These are phyloP conservation scores for Cryptocephalus primarius DNA, from an alignment of 2,888 invertebrate genomes.

Conservation along the genomic window DNA sequence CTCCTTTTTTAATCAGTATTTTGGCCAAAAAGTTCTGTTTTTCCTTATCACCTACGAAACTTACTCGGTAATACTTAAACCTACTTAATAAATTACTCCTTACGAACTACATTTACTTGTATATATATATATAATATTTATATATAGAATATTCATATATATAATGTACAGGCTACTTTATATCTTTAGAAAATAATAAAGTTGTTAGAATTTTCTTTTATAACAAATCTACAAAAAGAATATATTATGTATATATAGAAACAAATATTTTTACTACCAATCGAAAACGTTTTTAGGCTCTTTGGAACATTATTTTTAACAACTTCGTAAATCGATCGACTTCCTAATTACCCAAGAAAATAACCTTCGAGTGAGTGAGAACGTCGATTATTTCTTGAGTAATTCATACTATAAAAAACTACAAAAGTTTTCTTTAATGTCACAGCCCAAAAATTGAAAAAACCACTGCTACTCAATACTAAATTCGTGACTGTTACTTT, in stretches of 20 bases:
- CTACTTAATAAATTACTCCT: constrained; percentile 25
- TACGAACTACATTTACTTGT: neutral
- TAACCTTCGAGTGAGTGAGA: constrained; percentile 3
- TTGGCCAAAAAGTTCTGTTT: constrained; percentile 11
- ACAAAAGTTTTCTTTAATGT: constrained; percentile 20
- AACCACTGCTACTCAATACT: constrained; percentile 11
- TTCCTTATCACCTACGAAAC: constrained; percentile 11
- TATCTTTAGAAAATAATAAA: constrained; percentile 17
- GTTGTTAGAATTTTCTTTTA: constrained; percentile 4
- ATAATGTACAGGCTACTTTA: constrained; percentile 6
- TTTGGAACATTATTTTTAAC: constrained; percentile 10
- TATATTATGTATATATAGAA: constrained; percentile 3
- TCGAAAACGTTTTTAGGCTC: constrained; percentile 11
- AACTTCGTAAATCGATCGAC: constrained; percentile 2
- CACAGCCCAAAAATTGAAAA: constrained; percentile 30
- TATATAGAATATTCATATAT: constrained; percentile 12
- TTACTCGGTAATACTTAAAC: constrained; percentile 11
- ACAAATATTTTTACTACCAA: neutral
- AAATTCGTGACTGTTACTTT: neutral
- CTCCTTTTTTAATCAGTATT: constrained; percentile 1
- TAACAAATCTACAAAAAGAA: constrained; percentile 6
- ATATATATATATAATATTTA: constrained; percentile 13
- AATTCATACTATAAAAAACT: constrained; percentile 15
- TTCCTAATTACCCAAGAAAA: constrained; percentile 5
- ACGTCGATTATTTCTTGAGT: neutral